phyloP scores from a whole-genome alignment of 2,797 vertebrate species.

The Erpetoichthys calabaricus region DNA sequence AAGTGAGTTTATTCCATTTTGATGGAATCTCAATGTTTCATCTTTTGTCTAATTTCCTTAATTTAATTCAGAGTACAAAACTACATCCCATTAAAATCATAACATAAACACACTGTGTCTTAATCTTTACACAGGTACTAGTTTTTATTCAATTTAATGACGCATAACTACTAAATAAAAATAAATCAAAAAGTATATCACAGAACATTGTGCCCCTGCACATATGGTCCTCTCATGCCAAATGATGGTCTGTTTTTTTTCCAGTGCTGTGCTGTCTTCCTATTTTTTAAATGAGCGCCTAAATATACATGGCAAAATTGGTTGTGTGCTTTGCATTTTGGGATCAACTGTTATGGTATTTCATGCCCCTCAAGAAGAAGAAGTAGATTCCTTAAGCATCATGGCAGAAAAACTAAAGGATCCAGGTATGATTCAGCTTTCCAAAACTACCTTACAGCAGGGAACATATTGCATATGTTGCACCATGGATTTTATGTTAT shows the following conservation, averaged over 20 bases:
- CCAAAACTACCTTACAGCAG: neutral
- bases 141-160: too few relatives aligned
- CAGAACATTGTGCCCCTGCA: too few relatives aligned
- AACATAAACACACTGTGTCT: too few relatives aligned
- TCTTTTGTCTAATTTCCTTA: too few relatives aligned
- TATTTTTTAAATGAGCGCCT: slow-evolving; percentile 67
- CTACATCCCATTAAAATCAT: too few relatives aligned
- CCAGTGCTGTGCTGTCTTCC: slow-evolving; percentile 67
- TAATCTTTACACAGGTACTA: too few relatives aligned
- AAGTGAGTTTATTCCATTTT: too few relatives aligned
- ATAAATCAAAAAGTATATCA: too few relatives aligned
- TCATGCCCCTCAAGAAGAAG: slow-evolving; percentile 66
- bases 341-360: slow-evolving; percentile 75
- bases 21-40: too few relatives aligned
- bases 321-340: slow-evolving; percentile 64
- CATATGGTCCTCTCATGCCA: too few relatives aligned
- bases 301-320: slow-evolving; percentile 65
- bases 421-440: slow-evolving; percentile 43
- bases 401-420: slow-evolving; percentile 72
- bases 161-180: too few relatives aligned
- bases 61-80: too few relatives aligned
- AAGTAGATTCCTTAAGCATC: slow-evolving; percentile 56
- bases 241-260: neutral
- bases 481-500: neutral
- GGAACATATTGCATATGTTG: neutral